A percentile compares a stretch with the other conserved stretches of the same genome.
Evolutionary conservation across 2,113 vertebrate species (phyloP).

Genomic region (Garra rufa): DNA sequence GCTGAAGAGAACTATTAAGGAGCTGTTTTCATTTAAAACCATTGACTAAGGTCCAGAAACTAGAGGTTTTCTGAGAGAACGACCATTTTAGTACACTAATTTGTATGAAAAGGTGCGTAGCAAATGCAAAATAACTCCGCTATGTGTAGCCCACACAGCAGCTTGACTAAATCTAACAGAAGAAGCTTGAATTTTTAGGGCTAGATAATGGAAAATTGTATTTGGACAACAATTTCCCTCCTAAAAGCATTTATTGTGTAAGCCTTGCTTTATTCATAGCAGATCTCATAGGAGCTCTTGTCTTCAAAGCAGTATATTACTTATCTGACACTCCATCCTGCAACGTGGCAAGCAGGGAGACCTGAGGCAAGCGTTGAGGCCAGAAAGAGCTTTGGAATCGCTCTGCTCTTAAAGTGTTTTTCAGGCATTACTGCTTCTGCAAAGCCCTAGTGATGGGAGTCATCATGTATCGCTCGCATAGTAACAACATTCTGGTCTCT

Average conservation of each 20-base stretch:
- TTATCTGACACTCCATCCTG: conserved; percentile 22
- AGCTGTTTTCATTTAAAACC: conserved; percentile 36
- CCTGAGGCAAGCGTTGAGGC: conserved; percentile 33
- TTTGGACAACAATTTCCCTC: background rate
- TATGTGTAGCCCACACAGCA: background rate
- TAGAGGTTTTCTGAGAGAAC: background rate
- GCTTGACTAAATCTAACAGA: background rate
- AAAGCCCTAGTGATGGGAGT: conserved; percentile 69
- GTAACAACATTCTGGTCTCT: conserved; percentile 64
- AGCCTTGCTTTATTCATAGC: conserved; percentile 31
- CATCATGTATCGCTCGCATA: conserved; percentile 62
- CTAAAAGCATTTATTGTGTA: conserved; percentile 7
- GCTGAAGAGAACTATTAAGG: conserved; percentile 45
- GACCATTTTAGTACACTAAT: background rate
- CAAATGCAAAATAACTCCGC: background rate
- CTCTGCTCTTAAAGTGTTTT: conserved; percentile 68
- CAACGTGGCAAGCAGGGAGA: background rate
- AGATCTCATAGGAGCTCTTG: background rate
- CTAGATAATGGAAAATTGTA: background rate
- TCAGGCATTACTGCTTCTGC: conserved; percentile 65
- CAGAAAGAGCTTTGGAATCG: conserved; percentile 58
- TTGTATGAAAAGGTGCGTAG: background rate
- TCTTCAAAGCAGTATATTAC: conserved; percentile 41
- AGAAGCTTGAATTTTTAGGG: background rate
- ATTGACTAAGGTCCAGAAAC: conserved; percentile 33